These are phyloP conservation scores for Epinotia ramella DNA, from an alignment of 2,888 invertebrate genomes.

Conservation along the genomic window DNA sequence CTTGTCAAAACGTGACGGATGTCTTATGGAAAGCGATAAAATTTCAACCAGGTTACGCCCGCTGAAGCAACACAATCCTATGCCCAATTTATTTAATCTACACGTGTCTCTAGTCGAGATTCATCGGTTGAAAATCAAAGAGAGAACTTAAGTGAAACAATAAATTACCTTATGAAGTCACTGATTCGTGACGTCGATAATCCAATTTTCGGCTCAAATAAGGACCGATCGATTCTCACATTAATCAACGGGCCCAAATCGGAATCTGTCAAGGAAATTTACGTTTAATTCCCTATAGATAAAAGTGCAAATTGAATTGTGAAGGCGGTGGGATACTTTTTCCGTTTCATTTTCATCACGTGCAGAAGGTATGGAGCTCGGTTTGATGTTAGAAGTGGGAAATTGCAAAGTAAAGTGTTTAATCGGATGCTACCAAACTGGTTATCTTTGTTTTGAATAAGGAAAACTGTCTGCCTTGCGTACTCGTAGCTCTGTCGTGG, in stretches of 20 bases:
- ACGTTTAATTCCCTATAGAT: conserved; percentile 38
- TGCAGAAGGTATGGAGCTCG: conserved; percentile 13
- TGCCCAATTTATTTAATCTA: neutral
- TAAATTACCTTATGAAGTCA: conserved; percentile 47
- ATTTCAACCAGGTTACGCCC: no score
- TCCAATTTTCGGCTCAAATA: conserved; percentile 50
- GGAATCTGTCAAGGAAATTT: conserved; percentile 31
- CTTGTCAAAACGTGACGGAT: no score
- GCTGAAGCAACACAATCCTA: neutral
- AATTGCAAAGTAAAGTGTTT: conserved; percentile 7
- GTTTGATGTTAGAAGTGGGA: conserved; percentile 17
- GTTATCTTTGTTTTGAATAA: neutral
- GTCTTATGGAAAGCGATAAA: no score
- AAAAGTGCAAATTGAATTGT: conserved; percentile 35
- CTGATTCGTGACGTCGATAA: conserved; percentile 49
- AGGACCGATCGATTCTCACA: conserved; percentile 52
- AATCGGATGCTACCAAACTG: neutral
- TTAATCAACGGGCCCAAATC: conserved; percentile 50
- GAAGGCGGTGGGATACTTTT: neutral
- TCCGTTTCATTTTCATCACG: conserved; percentile 37
- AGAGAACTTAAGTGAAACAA: conserved; percentile 24
- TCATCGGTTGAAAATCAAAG: neutral
- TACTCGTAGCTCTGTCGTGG: no score
- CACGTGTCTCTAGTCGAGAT: neutral
- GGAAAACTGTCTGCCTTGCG: no score